A percentile compares a stretch with the other conserved stretches of the same genome.
Conservation (phyloP, 2,797 vertebrate species). For the Pygocentrus nattereri region DNA sequence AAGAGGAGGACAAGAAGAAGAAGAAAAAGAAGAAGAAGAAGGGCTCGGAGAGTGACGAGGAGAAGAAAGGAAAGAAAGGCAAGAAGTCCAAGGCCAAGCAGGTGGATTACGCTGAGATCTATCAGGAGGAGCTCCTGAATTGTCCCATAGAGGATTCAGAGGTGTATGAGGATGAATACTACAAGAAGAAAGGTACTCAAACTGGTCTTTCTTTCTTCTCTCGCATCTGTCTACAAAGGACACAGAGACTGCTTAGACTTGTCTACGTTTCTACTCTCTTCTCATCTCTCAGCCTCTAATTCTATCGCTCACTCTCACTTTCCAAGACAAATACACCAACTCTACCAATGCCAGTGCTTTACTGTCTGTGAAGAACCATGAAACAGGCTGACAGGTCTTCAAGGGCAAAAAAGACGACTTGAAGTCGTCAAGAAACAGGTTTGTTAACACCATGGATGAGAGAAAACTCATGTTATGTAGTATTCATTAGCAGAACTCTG, state of each 20-base stretch:
- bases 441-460: no score
- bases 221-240: neutral
- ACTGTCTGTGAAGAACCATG: no score
- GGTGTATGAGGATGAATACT: conserved; percentile 90
- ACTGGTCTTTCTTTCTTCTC: neutral
- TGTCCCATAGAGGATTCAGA: conserved; percentile 88
- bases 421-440: no score
- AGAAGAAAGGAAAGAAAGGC: conserved; percentile 78
- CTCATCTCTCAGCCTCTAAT: no score
- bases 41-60: conserved; percentile 78
- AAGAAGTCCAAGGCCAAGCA: conserved; percentile 84
- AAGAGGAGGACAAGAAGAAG: conserved; percentile 81
- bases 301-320: no score
- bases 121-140: conserved; percentile 87
- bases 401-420: no score
- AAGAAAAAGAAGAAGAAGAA: conserved; percentile 77
- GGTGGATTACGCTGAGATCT: conserved; percentile 86
- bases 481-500: no score
- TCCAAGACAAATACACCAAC: no score
- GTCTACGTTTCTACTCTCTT: neutral
- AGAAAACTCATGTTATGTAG: no score
- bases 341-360: no score
- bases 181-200: conserved; percentile 91
- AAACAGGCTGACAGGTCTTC: no score
- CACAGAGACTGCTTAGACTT: neutral